Evolutionary conservation across 1,140 invertebrate genomes (phyloP), one percentile per base, ranked within the genome.

Genomic region (Trachymyrmex septentrionalis): DNA sequence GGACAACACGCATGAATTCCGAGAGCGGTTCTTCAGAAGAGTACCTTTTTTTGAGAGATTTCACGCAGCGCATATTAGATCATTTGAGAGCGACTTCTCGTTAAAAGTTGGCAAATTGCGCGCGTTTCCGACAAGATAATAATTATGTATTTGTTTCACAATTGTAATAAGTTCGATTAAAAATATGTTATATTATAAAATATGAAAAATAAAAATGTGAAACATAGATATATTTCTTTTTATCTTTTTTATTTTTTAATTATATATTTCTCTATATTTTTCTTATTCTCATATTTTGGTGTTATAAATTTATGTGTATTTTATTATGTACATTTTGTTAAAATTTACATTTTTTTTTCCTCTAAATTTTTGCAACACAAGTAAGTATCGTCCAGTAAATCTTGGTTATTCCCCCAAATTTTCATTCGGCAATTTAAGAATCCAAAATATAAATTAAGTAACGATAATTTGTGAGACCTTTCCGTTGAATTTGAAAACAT

Each of bases 1-100:
- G 53, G 38, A 50, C 19, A 82, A 44, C 48, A 75, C 38, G 57
- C 64, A 85, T 48, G 53, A 86, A 86, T 90, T 90, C 73, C 71
- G n/a, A 64, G 16, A 34, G 9, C 10, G 50, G 27, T 57, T 85
- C 53, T 77, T 48, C 57, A 44, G n/a, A 73, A 63, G 50, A 7
- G 9, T 44, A 44, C n/a, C 0, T 7, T 69, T 81, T 69, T 81
- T 67, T n/a, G n/a, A 71, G 30, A 38, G 80, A 59, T 69, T 71
- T 69, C 69, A 86, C 81, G 66, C 63, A 27, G 24, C 66, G 55
- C 66, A 59, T 81, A 63, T 38, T 53, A 50, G 69, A 27, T 61
- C 44, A 84, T 48, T 34, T 61, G 69, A 67, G n/a, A 27, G 63
- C 21, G 38, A 69, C 16, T 69, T 48, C 21, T 81, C 30, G 50